A percentile compares a stretch with the other conserved stretches of the same genome.
phyloP scores from a whole-genome alignment of 1,140 invertebrate species.

The Drosophila bipectinata region DNA sequence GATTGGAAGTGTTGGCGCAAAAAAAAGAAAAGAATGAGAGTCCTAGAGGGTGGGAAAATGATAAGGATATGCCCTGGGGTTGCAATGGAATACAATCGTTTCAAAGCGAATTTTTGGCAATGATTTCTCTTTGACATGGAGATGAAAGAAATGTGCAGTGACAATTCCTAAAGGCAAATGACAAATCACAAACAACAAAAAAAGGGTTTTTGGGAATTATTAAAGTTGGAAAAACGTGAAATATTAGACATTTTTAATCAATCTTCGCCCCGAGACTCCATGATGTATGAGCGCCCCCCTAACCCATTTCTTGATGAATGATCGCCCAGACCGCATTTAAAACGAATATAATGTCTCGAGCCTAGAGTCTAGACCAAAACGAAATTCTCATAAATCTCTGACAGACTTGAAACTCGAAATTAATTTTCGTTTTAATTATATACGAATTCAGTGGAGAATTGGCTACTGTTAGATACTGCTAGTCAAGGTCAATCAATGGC shows the following conservation, averaged over 20 bases:
- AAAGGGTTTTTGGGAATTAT: constrained; percentile 22
- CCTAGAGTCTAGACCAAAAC: constrained; percentile 45
- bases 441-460: constrained; percentile 25
- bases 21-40: not conserved
- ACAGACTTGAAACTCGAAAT: constrained; percentile 59
- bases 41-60: constrained; percentile 9
- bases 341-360: constrained; percentile 31
- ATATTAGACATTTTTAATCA: not conserved
- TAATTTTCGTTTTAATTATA: constrained; percentile 76
- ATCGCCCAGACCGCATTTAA: constrained; percentile 41
- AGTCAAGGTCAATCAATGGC: constrained; percentile 64
- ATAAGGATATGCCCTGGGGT: constrained; percentile 57
- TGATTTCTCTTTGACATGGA: constrained; percentile 65
- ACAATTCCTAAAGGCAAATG: constrained; percentile 42
- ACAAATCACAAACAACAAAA: constrained; percentile 22
- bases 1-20: constrained; percentile 60
- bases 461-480: constrained; percentile 52
- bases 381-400: constrained; percentile 67
- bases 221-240: not conserved
- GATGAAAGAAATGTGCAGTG: constrained; percentile 48
- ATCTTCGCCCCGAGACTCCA: not conserved
- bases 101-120: constrained; percentile 71
- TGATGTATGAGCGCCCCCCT: constrained; percentile 14
- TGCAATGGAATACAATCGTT: constrained; percentile 46
- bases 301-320: constrained; percentile 62